phyloP scores from a whole-genome alignment of 2,113 vertebrate genomes.

The Danionella cerebrum region DNA sequence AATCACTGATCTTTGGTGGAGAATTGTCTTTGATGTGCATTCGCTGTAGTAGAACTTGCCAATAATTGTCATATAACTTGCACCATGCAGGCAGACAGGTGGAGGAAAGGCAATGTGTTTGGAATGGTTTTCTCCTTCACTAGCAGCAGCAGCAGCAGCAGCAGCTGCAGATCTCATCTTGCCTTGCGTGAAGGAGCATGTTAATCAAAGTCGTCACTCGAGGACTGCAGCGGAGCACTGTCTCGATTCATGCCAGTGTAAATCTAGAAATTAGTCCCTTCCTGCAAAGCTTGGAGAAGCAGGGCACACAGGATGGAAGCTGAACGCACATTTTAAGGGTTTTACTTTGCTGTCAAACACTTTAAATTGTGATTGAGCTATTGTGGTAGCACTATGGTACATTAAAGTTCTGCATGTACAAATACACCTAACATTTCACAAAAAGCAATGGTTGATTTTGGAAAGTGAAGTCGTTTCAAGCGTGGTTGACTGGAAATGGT shows the following conservation, averaged over 20 bases:
- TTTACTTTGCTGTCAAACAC: too few species aligned
- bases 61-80: constrained; percentile 26
- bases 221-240: constrained; percentile 6
- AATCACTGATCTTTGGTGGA: constrained; percentile 29
- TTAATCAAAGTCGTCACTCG: constrained; percentile 35
- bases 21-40: constrained; percentile 28
- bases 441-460: too few species aligned
- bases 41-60: constrained; percentile 17
- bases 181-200: constrained; percentile 19
- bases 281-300: background rate
- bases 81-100: background rate
- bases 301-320: background rate
- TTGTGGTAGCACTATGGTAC: too few species aligned
- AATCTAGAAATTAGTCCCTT: background rate
- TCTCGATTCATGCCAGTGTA: constrained; percentile 13
- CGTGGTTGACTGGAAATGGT: too few species aligned
- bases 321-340: background rate
- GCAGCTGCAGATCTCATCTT: constrained; percentile 4
- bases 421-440: too few species aligned
- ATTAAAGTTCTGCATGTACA: too few species aligned
- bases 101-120: background rate
- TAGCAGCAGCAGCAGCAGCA: constrained; percentile 14
- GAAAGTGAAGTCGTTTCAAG: too few species aligned
- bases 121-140: background rate
- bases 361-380: too few species aligned